Evolutionary conservation across 1,140 invertebrate species (phyloP), one percentile per base, ranked within the genome.

Genomic region (Halesus radiatus): DNA sequence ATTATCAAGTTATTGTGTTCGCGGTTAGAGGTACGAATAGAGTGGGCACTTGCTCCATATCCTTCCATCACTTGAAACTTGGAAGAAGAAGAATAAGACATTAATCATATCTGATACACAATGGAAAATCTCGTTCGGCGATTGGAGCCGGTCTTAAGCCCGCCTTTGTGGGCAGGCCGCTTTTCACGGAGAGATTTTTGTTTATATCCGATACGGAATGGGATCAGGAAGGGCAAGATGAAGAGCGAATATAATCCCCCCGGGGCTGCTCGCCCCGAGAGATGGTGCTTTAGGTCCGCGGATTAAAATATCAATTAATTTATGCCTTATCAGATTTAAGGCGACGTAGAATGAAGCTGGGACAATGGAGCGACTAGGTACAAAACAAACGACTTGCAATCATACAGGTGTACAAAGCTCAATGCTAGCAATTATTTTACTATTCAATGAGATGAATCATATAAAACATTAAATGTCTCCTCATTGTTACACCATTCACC

Each of bases 61-160:
- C 58, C 73, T 75, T 75, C 50, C 50, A 7, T 15, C 37, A 20
- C 70, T 32, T 73, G 23, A 73, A 73, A 73, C 70, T 53, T 75
- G 22, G 45, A 3, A 13, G 32, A 3, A 45, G 37, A 45, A 7
- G 8, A 37, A 56, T 1, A 77, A 68, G 76, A 72, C 66, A 73
- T 79, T 79, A 79, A 79, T 79, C 77, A 79, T 79, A 72, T 73
- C 77, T 20, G 45, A 32, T 53, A 20, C 68, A 78, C 77, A 79
- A 73, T 73, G 77, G 70, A 13, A 79, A 79, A 79, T 72, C 66
- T 73, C 66, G 20, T 72, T 45, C 26, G 68, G 50, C 77, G 64
- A 79, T 72, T 66, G 66, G 32, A 64, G 8, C 45, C 50, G 64
- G 6, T 68, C 56, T 15, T 52, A 66, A 68, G n/a, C 76, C 23